Conservation (phyloP, 2,888 invertebrate genomes). For the Ellobium chinense region DNA sequence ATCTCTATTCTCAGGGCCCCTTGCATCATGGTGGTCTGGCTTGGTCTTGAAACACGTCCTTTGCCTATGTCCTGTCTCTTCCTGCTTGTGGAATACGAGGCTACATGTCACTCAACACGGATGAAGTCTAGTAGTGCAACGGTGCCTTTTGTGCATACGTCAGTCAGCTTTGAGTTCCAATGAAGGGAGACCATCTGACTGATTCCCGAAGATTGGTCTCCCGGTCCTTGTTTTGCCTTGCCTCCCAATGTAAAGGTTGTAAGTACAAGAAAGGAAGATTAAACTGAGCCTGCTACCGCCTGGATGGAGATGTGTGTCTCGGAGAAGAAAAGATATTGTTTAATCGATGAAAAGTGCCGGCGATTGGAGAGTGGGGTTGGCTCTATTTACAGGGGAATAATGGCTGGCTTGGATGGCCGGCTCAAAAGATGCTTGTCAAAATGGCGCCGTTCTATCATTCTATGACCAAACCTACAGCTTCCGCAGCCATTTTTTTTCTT, state of each 20-base stretch:
- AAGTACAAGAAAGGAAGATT: constrained; percentile 4
- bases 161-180: no score
- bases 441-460: constrained; percentile 1
- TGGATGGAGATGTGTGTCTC: neutral
- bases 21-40: no score
- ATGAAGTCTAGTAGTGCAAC: no score
- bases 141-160: no score
- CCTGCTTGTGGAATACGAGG: no score
- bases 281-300: neutral
- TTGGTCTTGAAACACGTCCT: no score
- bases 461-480: no score
- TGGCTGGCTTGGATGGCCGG: neutral
- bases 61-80: no score
- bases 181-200: neutral
- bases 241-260: neutral
- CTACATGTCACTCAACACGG: no score
- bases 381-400: neutral
- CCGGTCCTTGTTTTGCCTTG: neutral
- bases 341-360: constrained; percentile 6
- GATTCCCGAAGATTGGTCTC: neutral
- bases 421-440: constrained; percentile 20
- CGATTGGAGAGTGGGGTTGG: neutral
- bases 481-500: no score
- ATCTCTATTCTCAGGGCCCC: no score
- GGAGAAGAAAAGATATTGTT: constrained; percentile 12